Evolutionary conservation across 37 sponge, comb jelly and placozoan species (phyloP).

Genomic region (Cliona cf. orientalis): DNA sequence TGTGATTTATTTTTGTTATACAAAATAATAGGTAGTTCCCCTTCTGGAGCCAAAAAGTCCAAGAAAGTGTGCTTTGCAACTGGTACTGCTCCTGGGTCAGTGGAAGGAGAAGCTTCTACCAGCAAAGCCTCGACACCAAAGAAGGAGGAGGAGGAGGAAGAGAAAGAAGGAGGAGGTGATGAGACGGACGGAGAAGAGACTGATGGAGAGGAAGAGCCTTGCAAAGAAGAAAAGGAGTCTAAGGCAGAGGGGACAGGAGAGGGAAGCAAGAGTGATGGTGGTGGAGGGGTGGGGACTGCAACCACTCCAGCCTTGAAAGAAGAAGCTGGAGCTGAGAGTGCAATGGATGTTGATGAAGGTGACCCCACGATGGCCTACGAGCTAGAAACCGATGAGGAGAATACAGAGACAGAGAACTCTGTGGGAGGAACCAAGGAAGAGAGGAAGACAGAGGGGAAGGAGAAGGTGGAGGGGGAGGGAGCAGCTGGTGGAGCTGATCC

Average conservation of each 20-base stretch:
- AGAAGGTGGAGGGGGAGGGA: neutral
- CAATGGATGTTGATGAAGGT: neutral
- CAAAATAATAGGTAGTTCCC: too few relatives aligned
- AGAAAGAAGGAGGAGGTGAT: neutral
- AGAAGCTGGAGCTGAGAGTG: neutral
- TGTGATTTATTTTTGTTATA: too few relatives aligned
- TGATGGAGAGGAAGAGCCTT: neutral
- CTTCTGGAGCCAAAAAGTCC: neutral
- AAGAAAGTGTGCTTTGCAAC: slow-evolving; percentile 3
- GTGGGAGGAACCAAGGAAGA: neutral
- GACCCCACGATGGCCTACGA: slow-evolving; percentile 66
- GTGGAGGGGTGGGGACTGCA: neutral
- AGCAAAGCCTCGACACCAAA: too few relatives aligned
- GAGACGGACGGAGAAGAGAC: neutral
- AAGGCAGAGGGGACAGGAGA: too few relatives aligned
- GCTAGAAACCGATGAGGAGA: slow-evolving; percentile 13
- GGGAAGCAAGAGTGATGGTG: too few relatives aligned
- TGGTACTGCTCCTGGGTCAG: neutral
- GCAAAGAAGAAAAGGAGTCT: neutral
- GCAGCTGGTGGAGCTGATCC: neutral
- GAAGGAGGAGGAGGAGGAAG: slow-evolving; percentile 16
- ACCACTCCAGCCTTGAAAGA: neutral
- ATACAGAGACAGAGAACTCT: neutral
- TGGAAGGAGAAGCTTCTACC: neutral
- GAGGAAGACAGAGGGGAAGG: neutral